phyloP scores from a whole-genome alignment of 2,113 vertebrate genomes.

The Dryoscopus gambensis region DNA sequence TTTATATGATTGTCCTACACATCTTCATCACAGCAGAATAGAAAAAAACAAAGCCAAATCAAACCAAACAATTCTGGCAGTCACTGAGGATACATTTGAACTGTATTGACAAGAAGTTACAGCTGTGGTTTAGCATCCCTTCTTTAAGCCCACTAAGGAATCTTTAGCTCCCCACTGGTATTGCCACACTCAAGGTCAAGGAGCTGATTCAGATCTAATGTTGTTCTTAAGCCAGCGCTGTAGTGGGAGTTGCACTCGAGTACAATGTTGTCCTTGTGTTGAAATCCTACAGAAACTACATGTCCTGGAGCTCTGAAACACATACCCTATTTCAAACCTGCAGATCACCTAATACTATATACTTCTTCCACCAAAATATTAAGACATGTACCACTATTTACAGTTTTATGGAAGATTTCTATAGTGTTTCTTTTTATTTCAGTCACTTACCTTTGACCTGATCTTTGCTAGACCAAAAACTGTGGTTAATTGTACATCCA shows the following conservation, averaged over 20 bases:
- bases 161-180: not conserved
- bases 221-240: not conserved
- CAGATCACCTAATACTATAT: not conserved
- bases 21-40: not conserved
- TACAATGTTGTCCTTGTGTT: not conserved
- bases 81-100: not conserved
- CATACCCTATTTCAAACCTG: not conserved
- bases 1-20: not conserved
- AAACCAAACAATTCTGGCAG: not conserved
- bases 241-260: not conserved
- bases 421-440: not conserved
- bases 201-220: not conserved
- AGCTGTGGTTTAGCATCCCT: not conserved
- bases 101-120: not conserved
- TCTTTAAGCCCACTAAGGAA: not conserved
- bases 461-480: not conserved
- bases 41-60: not conserved
- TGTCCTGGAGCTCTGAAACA: not conserved
- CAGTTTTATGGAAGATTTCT: not conserved
- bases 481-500: not conserved
- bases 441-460: not conserved
- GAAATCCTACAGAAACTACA: not conserved
- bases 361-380: not conserved
- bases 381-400: not conserved
- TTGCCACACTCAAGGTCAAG: not conserved